Evolutionary conservation across 2,888 invertebrate genomes (phyloP).

Genomic region (Cheilosia pagana): DNA sequence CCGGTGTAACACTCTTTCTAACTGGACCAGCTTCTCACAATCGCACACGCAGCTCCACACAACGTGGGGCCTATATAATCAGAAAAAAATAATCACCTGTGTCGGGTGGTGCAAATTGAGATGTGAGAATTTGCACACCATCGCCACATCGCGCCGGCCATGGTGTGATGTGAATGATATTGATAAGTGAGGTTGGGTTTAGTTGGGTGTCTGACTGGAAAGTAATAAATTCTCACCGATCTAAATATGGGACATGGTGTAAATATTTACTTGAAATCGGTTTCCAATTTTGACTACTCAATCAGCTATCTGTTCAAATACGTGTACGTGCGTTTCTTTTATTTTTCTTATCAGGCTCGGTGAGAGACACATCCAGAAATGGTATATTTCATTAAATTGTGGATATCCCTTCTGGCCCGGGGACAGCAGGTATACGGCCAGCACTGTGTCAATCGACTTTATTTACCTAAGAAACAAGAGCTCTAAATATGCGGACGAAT

Average conservation of each 20-base stretch:
- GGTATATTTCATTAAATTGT: conserved; percentile 50
- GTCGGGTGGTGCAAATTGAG: conserved; percentile 72
- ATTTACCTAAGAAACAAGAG: conserved; percentile 54
- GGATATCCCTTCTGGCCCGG: conserved; percentile 35
- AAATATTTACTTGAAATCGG: conserved; percentile 64
- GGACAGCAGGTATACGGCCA: conserved; percentile 49
- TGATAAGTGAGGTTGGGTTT: conserved; percentile 44
- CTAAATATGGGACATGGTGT: conserved; percentile 39
- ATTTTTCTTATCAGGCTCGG: conserved; percentile 50
- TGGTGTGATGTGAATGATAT: conserved; percentile 42
- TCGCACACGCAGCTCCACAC: conserved; percentile 38
- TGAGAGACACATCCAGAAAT: conserved; percentile 22
- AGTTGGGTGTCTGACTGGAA: conserved; percentile 24
- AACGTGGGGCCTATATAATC: conserved; percentile 70
- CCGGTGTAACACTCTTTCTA: conserved; percentile 57
- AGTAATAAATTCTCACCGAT: conserved; percentile 50
- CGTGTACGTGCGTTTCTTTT: conserved; percentile 53
- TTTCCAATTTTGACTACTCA: conserved; percentile 62
- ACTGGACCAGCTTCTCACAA: conserved; percentile 69
- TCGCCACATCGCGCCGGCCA: no score
- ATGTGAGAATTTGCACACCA: conserved; percentile 74
- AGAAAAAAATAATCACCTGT: conserved; percentile 72
- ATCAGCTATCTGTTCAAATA: conserved; percentile 46
- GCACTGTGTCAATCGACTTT: conserved; percentile 62
- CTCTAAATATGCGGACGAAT: conserved; percentile 48